A percentile compares a stretch with the other conserved stretches of the same genome.
Conservation (phyloP, 2,888 invertebrate genomes). For the Meganola albula region DNA sequence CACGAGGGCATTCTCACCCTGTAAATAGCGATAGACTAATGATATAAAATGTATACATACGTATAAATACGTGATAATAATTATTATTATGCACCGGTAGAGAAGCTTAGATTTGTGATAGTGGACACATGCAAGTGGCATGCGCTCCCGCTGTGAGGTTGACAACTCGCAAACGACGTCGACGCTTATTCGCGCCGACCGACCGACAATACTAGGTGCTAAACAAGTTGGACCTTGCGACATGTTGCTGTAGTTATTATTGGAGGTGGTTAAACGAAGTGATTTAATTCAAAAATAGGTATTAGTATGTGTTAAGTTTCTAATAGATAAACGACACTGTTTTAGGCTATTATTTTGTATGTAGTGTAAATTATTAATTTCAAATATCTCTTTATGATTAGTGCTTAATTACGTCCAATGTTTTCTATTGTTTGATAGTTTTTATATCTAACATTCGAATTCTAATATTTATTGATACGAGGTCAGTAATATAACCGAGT, state of each 20-base stretch:
- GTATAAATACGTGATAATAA: constrained; percentile 73
- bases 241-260: constrained; percentile 64
- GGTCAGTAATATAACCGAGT: constrained; percentile 65
- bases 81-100: constrained; percentile 74
- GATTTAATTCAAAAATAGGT: constrained; percentile 65
- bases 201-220: constrained; percentile 78
- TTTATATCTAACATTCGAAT: constrained; percentile 59
- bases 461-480: constrained; percentile 71
- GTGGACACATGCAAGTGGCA: constrained; percentile 52
- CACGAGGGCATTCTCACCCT: constrained; percentile 54
- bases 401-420: constrained; percentile 69
- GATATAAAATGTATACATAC: constrained; percentile 68
- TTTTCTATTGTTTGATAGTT: constrained; percentile 64
- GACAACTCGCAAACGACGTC: constrained; percentile 60
- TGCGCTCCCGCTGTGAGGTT: constrained; percentile 48
- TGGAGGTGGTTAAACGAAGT: constrained; percentile 60
- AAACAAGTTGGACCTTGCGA: constrained; percentile 71
- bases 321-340: constrained; percentile 59
- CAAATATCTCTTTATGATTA: constrained; percentile 59
- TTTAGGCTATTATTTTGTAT: constrained; percentile 63
- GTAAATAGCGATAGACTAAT: constrained; percentile 65
- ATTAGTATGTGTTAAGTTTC: constrained; percentile 70
- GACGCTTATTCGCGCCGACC: constrained; percentile 53
- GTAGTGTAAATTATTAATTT: constrained; percentile 70
- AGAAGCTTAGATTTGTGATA: constrained; percentile 75